Evolutionary conservation across 2,888 invertebrate species (phyloP).

Genomic region (Eupithecia subfuscata): DNA sequence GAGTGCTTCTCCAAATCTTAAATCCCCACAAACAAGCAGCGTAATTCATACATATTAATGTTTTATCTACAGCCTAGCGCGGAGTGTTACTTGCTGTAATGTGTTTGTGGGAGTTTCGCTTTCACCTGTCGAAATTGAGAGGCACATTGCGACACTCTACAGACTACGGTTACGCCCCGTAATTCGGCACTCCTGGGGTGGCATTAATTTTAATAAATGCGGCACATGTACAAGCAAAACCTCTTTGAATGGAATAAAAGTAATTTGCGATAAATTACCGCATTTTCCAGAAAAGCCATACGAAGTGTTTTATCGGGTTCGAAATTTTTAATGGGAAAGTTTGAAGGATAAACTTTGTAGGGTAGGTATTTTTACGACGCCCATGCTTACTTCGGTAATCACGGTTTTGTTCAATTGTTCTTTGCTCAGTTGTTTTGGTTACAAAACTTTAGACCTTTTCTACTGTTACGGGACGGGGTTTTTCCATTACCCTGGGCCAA

Average conservation of each 20-base stretch:
- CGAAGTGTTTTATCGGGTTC: conserved; percentile 20
- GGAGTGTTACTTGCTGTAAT: conserved; percentile 68
- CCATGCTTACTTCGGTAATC: background rate
- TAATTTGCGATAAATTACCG: conserved; percentile 34
- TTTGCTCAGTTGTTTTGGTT: conserved; percentile 5
- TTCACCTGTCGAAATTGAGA: conserved; percentile 66
- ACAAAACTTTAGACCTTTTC: conserved; percentile 9
- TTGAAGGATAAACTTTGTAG: background rate
- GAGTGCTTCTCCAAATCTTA: conserved; percentile 72
- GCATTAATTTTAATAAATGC: conserved; percentile 46
- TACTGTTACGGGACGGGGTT: background rate
- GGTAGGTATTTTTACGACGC: conserved; percentile 6
- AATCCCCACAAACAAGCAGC: conserved; percentile 71
- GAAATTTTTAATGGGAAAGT: conserved; percentile 17
- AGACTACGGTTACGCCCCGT: conserved; percentile 44
- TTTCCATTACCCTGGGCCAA: background rate
- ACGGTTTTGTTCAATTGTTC: conserved; percentile 7
- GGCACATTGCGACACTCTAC: conserved; percentile 46
- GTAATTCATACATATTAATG: conserved; percentile 80
- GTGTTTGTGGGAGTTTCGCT: conserved; percentile 71
- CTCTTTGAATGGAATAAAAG: conserved; percentile 36
- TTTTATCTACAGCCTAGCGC: conserved; percentile 73
- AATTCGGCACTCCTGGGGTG: conserved; percentile 38
- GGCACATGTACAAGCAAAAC: conserved; percentile 35
- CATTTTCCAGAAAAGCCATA: conserved; percentile 28